Evolutionary conservation across 2,888 invertebrate genomes (phyloP), one percentile per base, ranked within the genome.

Genomic region (Chaetogeoica ovagalla): DNA sequence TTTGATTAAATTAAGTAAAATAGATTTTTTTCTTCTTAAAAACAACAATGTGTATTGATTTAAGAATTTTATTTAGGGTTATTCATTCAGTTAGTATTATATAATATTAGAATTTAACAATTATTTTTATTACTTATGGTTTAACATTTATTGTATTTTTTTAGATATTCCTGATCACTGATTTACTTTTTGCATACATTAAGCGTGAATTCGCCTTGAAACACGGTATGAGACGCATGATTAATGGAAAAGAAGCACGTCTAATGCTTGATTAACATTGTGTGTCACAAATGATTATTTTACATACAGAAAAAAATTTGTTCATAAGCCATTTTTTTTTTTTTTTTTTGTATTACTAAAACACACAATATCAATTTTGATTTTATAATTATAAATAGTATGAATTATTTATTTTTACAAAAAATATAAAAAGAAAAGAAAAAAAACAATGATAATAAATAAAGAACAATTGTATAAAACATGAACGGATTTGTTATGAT

Each of bases 91-190:
- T n/a, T n/a, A n/a, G n/a, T n/a, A n/a, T n/a, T n/a, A n/a, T n/a
- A n/a, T n/a, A n/a, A n/a, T n/a, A n/a, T n/a, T n/a, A n/a, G n/a
- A n/a, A n/a, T n/a, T n/a, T n/a, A n/a, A n/a, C n/a, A n/a, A n/a
- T n/a, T n/a, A n/a, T 48, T 48, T 48, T 48, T 48, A 13, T 13
- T 48, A 48, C 15, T 48, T 15, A 15, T 48, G 13, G 48, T 48
- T 11, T 21, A 17, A 30, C 1, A 17, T 66, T 19, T 11, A 57
- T 59, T 48, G n/a, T 81, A 21, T 82, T 82, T 82, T 86, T 86
- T 30, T 87, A 91, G 89, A 97, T 98, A 86, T 97, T 98, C 86
- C 89, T 98, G 59, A 90, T 97, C 75, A 97, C 97, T 8, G 97
- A 98, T 87, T 89, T 98, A 82, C 87, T 97, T 48, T 97, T 97